These are phyloP conservation scores for Chroicocephalus ridibundus DNA, from an alignment of 2,113 vertebrate species.

Conservation along the genomic window DNA sequence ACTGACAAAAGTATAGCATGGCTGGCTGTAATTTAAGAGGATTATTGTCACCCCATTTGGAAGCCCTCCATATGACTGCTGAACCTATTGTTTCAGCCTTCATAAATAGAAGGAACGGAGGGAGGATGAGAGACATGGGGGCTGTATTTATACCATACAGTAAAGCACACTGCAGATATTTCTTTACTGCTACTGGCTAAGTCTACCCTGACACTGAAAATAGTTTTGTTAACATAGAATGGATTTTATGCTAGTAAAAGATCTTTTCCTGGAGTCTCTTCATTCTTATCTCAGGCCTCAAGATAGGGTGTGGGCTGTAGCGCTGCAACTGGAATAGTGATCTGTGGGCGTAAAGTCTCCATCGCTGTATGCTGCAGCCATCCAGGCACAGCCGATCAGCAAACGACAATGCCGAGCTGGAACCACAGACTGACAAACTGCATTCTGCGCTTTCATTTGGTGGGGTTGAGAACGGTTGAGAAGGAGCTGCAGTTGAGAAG, in stretches of 20 bases:
- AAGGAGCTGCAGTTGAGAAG: neutral
- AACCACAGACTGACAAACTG: neutral
- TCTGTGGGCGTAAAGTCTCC: neutral
- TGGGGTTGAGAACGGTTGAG: no score
- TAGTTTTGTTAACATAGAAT: neutral
- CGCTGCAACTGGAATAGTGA: neutral
- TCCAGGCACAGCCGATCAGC: neutral
- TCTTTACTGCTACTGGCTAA: neutral
- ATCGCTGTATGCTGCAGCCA: fast-evolving
- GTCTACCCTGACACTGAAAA: neutral
- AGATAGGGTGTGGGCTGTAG: neutral
- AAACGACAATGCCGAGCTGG: fast-evolving
- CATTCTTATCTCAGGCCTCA: neutral
- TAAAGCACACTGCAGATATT: neutral
- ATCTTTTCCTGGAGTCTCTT: neutral
- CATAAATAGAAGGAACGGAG: neutral
- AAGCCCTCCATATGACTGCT: fast-evolving
- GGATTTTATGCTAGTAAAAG: neutral
- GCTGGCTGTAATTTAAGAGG: neutral
- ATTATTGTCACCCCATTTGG: neutral
- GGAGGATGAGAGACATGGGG: neutral
- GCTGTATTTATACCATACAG: neutral
- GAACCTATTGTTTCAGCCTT: neutral
- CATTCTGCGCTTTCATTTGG: neutral
- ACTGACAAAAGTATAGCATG: neutral